Percentiles rank a stretch among this genome's conserved stretches.
phyloP scores from a whole-genome alignment of 2,113 vertebrate species.

The Cepphus grylle region DNA sequence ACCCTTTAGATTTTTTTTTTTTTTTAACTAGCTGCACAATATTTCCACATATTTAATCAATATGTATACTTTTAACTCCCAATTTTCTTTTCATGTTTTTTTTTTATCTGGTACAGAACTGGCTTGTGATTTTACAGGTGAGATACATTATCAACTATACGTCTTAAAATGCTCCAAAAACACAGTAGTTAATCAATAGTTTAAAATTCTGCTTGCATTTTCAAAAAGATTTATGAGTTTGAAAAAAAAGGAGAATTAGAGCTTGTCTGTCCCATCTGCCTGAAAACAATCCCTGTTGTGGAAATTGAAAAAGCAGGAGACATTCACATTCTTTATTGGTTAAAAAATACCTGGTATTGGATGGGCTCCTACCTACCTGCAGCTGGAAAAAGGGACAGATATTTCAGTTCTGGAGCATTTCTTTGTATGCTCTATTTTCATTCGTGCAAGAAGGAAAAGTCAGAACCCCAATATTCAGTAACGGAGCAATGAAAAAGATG shows the following conservation, averaged over 20 bases:
- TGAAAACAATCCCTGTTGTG: background rate
- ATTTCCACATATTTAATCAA: background rate
- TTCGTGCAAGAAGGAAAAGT: background rate
- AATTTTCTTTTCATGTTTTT: background rate
- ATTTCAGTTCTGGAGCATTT: background rate
- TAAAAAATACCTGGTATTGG: background rate
- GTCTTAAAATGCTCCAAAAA: background rate
- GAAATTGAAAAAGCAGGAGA: background rate
- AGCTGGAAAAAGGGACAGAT: background rate
- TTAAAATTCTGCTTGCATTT: background rate
- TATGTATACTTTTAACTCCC: background rate
- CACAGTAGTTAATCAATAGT: background rate
- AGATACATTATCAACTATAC: accelerated
- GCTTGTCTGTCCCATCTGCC: background rate
- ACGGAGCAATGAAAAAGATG: background rate
- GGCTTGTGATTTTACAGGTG: background rate
- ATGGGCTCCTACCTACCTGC: background rate
- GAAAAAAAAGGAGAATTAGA: background rate
- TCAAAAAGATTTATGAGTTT: background rate
- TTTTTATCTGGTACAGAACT: background rate
- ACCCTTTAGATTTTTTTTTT: background rate
- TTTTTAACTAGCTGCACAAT: background rate
- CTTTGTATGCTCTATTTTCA: background rate
- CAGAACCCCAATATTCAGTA: background rate
- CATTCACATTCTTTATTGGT: background rate